Base-by-base conservation (phyloP, 2,113 vertebrate species). In the Lucifuga dentata region DNA sequence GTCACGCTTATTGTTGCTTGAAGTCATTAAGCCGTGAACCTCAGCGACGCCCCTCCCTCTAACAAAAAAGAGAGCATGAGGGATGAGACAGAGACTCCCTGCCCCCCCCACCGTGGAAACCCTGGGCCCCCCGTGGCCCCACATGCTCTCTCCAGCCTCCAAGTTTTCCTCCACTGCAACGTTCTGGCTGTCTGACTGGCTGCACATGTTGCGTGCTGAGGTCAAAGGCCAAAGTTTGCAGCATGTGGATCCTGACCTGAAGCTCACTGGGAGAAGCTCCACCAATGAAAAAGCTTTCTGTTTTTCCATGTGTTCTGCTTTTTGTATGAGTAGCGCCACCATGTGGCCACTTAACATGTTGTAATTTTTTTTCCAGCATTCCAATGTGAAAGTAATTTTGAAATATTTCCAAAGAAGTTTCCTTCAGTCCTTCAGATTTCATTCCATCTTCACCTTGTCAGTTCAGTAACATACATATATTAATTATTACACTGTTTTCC, bases 1-100 rank as follows among this genome's bases (percentile, higher is more conserved):
- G n/a, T n/a, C n/a, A n/a, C 41, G 35, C 26, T 60, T 45, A 44
- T 53, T 60, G 24, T 57, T 63, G 43, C 51, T 76, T 29, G 38
- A 29, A 63, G 69, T 75, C 73, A 84, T 84, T 48, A 62, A 82
- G 73, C 23, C 69, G 51, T 69, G 40, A 68, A 46, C 39, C 19
- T 7, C 9, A n/a, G 45, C 9, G 1, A 74, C 64, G 46, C 68
- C 85, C 74, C 50, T 52, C 84, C 78, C 80, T 53, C 43, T 61
- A 53, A 23, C 66, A 68, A 17, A 63, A 55, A 26, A 11, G 43
- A 67, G 41, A 56, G 20, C 33, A 45, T 23, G 19, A 71, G 40
- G 38, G 57, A 50, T 20, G 17, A 55, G 61, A 49, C 19, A 7
- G 20, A 45, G 43, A 11, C 32, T 48, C 59, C 69, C 50, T 26